Evolutionary conservation across 1,140 invertebrate species (phyloP), one percentile per base, ranked within the genome.

Genomic region (Euborellia annulipes): DNA sequence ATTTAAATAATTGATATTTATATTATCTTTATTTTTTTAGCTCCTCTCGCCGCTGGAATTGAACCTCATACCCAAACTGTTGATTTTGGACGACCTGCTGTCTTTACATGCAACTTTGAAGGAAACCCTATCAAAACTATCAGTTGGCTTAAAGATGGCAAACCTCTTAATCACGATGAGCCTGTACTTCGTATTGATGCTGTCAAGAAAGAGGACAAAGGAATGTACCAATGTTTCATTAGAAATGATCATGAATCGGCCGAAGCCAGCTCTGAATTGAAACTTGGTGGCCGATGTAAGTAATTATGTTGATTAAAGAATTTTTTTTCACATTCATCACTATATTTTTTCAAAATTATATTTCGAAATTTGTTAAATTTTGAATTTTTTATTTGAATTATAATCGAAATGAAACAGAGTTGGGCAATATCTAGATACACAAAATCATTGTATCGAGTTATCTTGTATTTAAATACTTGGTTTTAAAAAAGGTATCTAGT

Each of bases 201-300:
- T 3, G 88, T 97, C 0, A 82, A 86, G 61, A 87, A 93, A 56
- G 85, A 92, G 64, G 90, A 96, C 61, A 89, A 88, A 59, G 92
- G 91, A 60, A 95, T 96, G 90, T 97, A 95, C 60, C 91, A 96
- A 57, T 96, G 92, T 60, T 90, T 95, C 58, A 85, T 92, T 23
- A 71, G 84, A 38, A 94, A 94, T 59, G 88, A 93, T 57, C 85
- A 91, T 61, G 89, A 94, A 65, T 90, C 83, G 54, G 87, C 86
- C 1, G 88, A 94, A 58, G 85, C 85, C 1, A 88, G 85, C 41
- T 85, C 85, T 32, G 88, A 95, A 70, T 66, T 96, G 16, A 87
- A 90, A 68, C 73, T 96, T 36, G 90, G 90, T 57, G 88, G 90
- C 64, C 70, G 86, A 69, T 91, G 79, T 83, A 63, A 69, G 77